These are phyloP conservation scores for Bubo blakistoni DNA, from an alignment of 2,113 vertebrate genomes.

Conservation along the genomic window DNA sequence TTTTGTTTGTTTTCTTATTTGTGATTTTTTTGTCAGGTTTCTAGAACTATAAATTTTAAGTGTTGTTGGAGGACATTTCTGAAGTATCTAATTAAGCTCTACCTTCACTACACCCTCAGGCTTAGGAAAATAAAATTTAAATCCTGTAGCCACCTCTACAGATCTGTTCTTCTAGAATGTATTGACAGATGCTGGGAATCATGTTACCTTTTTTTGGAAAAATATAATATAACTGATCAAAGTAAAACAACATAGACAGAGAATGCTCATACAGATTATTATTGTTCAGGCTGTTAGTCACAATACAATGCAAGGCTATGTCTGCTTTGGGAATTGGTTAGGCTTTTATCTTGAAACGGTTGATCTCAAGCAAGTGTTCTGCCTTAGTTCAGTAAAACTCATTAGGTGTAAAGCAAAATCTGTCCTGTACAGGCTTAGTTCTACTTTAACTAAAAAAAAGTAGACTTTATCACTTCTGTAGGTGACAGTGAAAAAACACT, in stretches of 20 bases:
- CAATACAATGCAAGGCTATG: not conserved
- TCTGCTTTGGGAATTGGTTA: fast-evolving
- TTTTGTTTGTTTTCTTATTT: not conserved
- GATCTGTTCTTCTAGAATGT: not conserved
- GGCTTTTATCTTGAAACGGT: not conserved
- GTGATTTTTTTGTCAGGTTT: not conserved
- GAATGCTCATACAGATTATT: not conserved
- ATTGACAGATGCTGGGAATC: not conserved
- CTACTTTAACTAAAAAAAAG: not conserved
- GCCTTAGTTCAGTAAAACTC: not conserved
- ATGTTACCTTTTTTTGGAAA: not conserved
- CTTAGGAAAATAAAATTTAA: not conserved
- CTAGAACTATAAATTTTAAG: not conserved
- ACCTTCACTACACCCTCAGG: not conserved
- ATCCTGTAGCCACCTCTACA: not conserved
- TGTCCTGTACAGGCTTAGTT: not conserved
- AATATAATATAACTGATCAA: not conserved
- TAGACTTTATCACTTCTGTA: not conserved
- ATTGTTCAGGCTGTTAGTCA: not conserved
- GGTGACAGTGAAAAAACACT: not conserved
- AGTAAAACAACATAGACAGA: not conserved
- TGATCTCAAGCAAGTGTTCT: not conserved
- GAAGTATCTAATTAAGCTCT: not conserved
- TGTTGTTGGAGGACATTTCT: not conserved
- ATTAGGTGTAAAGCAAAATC: not conserved